Evolutionary conservation across 2,797 vertebrate genomes (phyloP).

Genomic region (Coendou prehensilis): DNA sequence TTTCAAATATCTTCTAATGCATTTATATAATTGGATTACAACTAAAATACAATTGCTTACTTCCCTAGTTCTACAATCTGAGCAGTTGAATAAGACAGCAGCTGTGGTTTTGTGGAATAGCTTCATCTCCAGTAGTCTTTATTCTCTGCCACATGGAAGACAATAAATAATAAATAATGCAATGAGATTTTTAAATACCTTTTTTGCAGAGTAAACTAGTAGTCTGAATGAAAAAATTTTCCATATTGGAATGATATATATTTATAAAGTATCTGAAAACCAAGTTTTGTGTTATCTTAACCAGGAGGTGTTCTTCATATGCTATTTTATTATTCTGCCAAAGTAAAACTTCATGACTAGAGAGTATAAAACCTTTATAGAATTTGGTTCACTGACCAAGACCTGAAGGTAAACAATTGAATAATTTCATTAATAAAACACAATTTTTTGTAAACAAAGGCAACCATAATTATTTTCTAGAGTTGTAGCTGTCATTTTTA

Average conservation of each 20-base stretch:
- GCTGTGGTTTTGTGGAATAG: neutral
- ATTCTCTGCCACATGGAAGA: neutral
- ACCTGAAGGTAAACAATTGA: neutral
- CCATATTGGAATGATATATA: neutral
- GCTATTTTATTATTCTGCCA: constrained; percentile 2
- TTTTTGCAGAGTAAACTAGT: neutral
- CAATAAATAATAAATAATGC: neutral
- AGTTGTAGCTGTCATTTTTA: neutral
- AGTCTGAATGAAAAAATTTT: constrained; percentile 9
- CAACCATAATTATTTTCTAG: neutral
- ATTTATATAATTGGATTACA: neutral
- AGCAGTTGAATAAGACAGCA: neutral
- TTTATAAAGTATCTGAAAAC: neutral
- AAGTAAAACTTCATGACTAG: constrained; percentile 14
- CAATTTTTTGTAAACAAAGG: neutral
- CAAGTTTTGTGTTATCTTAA: constrained; percentile 47
- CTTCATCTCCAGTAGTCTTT: neutral
- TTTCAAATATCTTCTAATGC: neutral
- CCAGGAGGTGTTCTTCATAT: constrained; percentile 14
- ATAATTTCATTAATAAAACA: neutral
- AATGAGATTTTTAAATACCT: neutral
- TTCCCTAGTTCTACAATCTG: neutral
- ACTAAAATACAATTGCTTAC: neutral
- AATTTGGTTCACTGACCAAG: neutral
- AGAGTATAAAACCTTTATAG: neutral